A percentile compares a stretch with the other conserved stretches of the same genome.
Evolutionary conservation across 2,888 invertebrate species (phyloP).

Genomic region (Amphipyra berbera): DNA sequence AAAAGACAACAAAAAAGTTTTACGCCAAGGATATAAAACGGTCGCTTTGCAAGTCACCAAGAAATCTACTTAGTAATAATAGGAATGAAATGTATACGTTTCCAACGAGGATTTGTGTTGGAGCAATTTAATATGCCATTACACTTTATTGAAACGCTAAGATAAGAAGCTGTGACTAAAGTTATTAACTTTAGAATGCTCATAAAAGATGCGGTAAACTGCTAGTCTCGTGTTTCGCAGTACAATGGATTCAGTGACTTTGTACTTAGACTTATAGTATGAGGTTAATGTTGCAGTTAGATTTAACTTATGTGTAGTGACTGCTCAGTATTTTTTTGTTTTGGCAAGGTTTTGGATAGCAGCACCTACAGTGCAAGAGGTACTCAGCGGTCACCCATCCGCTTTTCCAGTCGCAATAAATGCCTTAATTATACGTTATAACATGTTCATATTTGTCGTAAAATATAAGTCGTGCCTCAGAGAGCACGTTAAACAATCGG

Average conservation of each 20-base stretch:
- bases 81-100: neutral
- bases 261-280: neutral
- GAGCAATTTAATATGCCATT: slow-evolving; percentile 4
- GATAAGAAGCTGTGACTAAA: slow-evolving; percentile 10
- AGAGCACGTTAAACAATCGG: no score
- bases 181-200: slow-evolving; percentile 6
- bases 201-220: slow-evolving; percentile 8
- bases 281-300: no score
- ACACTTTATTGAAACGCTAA: neutral
- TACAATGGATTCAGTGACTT: slow-evolving; percentile 11
- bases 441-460: no score
- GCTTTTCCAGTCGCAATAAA: no score
- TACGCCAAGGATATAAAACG: no score
- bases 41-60: neutral
- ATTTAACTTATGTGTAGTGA: neutral
- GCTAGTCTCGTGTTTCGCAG: neutral
- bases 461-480: no score
- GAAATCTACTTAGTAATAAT: slow-evolving; percentile 2
- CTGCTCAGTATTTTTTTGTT: neutral
- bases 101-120: neutral
- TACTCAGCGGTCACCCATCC: no score
- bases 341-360: no score
- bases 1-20: no score
- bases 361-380: no score
- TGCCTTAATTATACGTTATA: no score